Evolutionary conservation across 2,888 invertebrate genomes (phyloP), one percentile per base, ranked within the genome.

Genomic region (Phaonia tiefii): DNA sequence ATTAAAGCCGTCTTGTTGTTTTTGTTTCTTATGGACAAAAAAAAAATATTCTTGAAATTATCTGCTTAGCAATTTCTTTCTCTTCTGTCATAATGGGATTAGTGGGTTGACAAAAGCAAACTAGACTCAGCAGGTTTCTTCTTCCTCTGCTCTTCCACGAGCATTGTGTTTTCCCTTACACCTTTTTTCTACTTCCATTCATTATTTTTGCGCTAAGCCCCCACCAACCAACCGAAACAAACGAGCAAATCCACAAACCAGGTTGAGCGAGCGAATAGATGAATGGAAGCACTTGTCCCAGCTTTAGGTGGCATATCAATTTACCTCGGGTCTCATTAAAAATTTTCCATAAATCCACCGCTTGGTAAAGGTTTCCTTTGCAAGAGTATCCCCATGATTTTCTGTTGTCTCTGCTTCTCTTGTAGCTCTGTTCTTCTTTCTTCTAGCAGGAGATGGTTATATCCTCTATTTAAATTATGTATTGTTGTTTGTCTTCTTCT

Each of bases 261-360:
- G 56, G 26, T 31, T 58, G 58, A 37, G 15, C 37, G 58, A 8
- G 13, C 8, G 58, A 15, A 58, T 58, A 37, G 31, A 58, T 58
- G 58, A 37, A n/a, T 58, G 58, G 58, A 31, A 31, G 58, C 58
- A 78, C 80, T 80, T 81, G 80, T 72, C 71, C 71, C 71, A 31
- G 46, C 58, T 63, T 78, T 77, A 83, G 81, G 83, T 81, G 79
- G 82, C 80, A 78, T 84, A 84, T 84, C 84, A 83, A 56, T 79
- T 84, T 84, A 83, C 84, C 67, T 81, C 77, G 80, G 80, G 77
- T 80, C 84, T 84, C 84, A 84, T 84, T 84, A 84, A 84, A 84
- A 26, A 84, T 83, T 82, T 83, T 79, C 37, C 31, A 22, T 54
- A 56, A 71, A 81, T 80, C 82, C 79, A 72, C 71, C 17, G 25